Evolutionary conservation across 2,888 invertebrate genomes (phyloP).

Genomic region (Melinaea menophilus): DNA sequence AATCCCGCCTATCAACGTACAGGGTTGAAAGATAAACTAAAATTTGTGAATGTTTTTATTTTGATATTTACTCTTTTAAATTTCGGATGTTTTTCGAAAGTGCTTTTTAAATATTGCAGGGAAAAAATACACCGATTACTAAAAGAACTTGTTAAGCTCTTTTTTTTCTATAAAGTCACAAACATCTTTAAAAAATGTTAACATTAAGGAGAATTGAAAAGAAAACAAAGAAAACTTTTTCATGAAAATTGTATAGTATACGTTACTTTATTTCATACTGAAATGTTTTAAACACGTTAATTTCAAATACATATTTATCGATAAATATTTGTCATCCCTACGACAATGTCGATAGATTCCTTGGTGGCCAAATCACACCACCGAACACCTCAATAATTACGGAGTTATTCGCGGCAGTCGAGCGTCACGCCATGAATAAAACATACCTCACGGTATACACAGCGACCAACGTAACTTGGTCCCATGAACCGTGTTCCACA

Average conservation of each 20-base stretch:
- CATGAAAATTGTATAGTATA: too few relatives aligned
- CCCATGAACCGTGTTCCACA: constrained; percentile 22
- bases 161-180: too few relatives aligned
- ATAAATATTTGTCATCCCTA: constrained; percentile 12
- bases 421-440: constrained; percentile 71
- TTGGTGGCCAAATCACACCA: constrained; percentile 50
- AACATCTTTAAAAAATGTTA: too few relatives aligned
- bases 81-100: background rate
- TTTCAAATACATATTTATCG: constrained; percentile 4
- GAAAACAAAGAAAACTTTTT: too few relatives aligned
- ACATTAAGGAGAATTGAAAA: too few relatives aligned
- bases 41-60: background rate
- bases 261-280: too few relatives aligned
- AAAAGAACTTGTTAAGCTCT: too few relatives aligned
- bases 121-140: too few relatives aligned
- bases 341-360: constrained; percentile 37
- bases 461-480: constrained; percentile 43
- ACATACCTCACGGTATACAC: constrained; percentile 55
- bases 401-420: constrained; percentile 63
- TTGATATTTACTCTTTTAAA: constrained; percentile 1
- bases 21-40: background rate
- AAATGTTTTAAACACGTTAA: too few relatives aligned
- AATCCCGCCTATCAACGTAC: background rate
- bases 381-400: constrained; percentile 70
- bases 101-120: too few relatives aligned